Base-by-base conservation (phyloP, 2,888 invertebrate genomes). In the Agrochola circellaris region DNA sequence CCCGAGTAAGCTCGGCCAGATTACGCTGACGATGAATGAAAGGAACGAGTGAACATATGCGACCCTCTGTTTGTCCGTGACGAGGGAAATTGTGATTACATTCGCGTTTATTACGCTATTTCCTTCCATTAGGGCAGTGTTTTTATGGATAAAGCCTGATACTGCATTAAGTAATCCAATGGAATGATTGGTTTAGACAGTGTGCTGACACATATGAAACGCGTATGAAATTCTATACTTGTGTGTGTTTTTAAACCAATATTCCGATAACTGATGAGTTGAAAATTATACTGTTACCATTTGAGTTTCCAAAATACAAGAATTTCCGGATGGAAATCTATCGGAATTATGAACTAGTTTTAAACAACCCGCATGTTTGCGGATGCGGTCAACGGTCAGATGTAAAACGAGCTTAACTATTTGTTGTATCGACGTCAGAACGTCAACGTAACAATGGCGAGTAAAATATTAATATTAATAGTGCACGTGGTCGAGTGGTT, bases 81-180 rank as follows among this genome's bases (percentile, higher is more conserved):
- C 89, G 86, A 90, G 92, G 91, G 90, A 92, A 90, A 90, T 92
- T 90, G 89, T 92, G 91, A 94, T 94, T 92, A 92, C 92, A 92
- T 93, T 92, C 92, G 88, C 90, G 90, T 93, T 93, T 93, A 93
- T 93, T 92, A 88, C 92, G 92, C 94, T 94, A 93, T 93, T 92
- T 92, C 90, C 89, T 90, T 90, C 91, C 91, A 93, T 94, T 93
- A 92, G 90, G 89, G 88, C 83, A 87, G 81, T 85, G 86, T 82
- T 86, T 84, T 86, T 85, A 84, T 85, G 79, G 77, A 82, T 79
- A 83, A 83, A 82, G 81, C 76, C 76, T 82, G 75, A 81, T 84
- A 78, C 60, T 58, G 75, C 71, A 72, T 74, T 77, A 83, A 75
- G 72, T 70, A 79, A 69, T 74, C 70, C 83, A 66, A 71, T 69